phyloP scores from a whole-genome alignment of 35 echinoderm and acorn worm genomes.

The Diadema setosum region DNA sequence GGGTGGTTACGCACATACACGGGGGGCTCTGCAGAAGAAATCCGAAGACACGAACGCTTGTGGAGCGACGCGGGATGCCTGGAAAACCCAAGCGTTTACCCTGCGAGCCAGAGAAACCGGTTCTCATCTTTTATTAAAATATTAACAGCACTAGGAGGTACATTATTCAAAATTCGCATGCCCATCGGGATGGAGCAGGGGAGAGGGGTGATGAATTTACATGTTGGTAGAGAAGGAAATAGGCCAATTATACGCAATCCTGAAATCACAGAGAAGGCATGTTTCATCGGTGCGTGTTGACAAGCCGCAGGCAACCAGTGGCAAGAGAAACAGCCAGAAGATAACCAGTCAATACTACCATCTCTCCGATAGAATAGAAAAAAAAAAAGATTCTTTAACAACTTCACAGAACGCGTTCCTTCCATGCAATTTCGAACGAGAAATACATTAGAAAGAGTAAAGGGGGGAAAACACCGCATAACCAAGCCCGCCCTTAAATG shows the following conservation, averaged over 20 bases:
- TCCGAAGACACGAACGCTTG: not conserved
- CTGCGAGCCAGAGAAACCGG: not conserved
- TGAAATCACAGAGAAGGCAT: slow-evolving; percentile 7
- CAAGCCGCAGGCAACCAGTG: not conserved
- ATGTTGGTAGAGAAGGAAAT: not conserved
- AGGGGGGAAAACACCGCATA: too few species aligned
- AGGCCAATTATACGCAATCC: slow-evolving; percentile 13
- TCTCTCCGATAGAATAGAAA: too few species aligned
- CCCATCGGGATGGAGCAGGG: not conserved
- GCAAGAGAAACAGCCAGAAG: not conserved
- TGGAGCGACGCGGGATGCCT: not conserved
- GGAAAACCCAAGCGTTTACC: not conserved
- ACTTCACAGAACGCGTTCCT: too few species aligned
- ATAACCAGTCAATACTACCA: not conserved
- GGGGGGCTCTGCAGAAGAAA: not conserved
- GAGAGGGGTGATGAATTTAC: not conserved
- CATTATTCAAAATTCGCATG: not conserved
- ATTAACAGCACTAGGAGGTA: not conserved
- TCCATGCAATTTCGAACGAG: too few species aligned
- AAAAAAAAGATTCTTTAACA: too few species aligned
- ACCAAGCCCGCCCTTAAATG: too few species aligned
- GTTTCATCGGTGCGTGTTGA: not conserved
- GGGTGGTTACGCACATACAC: not conserved
- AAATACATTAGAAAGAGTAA: too few species aligned
- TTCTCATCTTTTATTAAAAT: slow-evolving; percentile 4